phyloP scores from a whole-genome alignment of 2,888 invertebrate genomes.

The Panopea generosa region DNA sequence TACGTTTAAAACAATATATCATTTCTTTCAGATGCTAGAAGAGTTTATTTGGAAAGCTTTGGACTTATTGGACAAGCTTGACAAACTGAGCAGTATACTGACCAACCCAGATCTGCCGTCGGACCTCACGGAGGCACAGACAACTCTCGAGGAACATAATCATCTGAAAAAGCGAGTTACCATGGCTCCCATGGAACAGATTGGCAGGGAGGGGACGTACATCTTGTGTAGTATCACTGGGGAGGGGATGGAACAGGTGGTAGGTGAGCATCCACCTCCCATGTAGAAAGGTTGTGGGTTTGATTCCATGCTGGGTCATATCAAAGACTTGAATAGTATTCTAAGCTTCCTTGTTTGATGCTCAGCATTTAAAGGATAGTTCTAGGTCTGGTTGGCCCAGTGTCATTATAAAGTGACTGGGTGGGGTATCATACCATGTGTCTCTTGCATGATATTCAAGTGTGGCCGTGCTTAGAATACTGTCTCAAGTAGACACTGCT shows the following conservation, averaged over 20 bases:
- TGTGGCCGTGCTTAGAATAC: too few species aligned
- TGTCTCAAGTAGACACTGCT: too few species aligned
- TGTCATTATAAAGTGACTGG: too few species aligned
- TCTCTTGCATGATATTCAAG: too few species aligned
- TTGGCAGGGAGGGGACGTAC: constrained; percentile 94
- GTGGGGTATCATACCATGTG: too few species aligned
- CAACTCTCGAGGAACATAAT: constrained; percentile 96
- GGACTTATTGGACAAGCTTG: constrained; percentile 95
- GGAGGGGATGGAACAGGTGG: constrained; percentile 67
- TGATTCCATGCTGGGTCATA: too few species aligned
- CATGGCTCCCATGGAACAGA: constrained; percentile 96
- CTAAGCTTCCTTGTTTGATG: too few species aligned
- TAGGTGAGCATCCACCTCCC: constrained; percentile 18
- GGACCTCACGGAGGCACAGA: constrained; percentile 96
- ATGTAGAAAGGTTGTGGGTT: too few species aligned
- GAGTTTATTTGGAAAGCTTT: constrained; percentile 98
- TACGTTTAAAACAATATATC: too few species aligned
- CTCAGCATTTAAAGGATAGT: too few species aligned
- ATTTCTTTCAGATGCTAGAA: constrained; percentile 91
- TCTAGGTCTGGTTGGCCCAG: too few species aligned
- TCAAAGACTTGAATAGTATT: too few species aligned
- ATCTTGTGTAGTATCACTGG: constrained; percentile 86
- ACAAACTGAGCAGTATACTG: constrained; percentile 96
- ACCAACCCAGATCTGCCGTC: constrained; percentile 97
- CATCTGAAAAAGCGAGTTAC: constrained; percentile 95